Base-by-base conservation (phyloP, 2,888 invertebrate genomes). In the Laspeyria flexula region DNA sequence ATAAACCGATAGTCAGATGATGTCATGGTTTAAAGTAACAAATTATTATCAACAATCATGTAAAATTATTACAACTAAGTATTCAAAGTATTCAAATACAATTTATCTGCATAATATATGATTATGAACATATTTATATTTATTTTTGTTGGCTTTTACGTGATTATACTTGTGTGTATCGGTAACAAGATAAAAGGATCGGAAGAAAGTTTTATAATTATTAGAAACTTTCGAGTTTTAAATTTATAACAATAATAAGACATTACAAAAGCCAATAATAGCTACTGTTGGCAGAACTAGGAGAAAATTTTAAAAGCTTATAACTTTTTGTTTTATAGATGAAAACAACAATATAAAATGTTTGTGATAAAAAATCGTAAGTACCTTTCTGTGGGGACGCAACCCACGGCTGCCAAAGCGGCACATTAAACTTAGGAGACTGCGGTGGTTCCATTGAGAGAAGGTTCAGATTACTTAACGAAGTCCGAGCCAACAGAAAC, bases 401-500 rank as follows among this genome's bases (percentile, higher is more conserved):
- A 48, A 89, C 71, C 93, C 93, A 93, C 27, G 93, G 93, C 59
- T 93, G 93, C 93, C 93, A 93, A 33, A 93, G 70, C 45, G 92
- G 84, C 77, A 91, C 45, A 71, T 91, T 92, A 73, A 92, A 93
- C 67, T 93, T 93, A 5, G 93, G 93, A 13, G 93, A 93, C 47
- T 92, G 86, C 30, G 92, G 92, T 25, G 92, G 92, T 68, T 93
- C 93, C 92, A 93, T 92, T 40, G 85, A 81, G 49, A 79, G 79
- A 43, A 75, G 75, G 55, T 86, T 82, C 57, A 86, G 75, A 64
- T 77, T 81, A 69, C 72, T 83, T 60, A 86, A 71, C 57, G 90
- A 85, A 73, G 85, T 86, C 77, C 85, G 85, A 73, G 88, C 82
- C 75, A 93, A 78, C 56, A 92, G 78, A 62, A 88, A 77, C 69